Conservation (phyloP, 2,797 vertebrate genomes). For the Macropodus opercularis region DNA sequence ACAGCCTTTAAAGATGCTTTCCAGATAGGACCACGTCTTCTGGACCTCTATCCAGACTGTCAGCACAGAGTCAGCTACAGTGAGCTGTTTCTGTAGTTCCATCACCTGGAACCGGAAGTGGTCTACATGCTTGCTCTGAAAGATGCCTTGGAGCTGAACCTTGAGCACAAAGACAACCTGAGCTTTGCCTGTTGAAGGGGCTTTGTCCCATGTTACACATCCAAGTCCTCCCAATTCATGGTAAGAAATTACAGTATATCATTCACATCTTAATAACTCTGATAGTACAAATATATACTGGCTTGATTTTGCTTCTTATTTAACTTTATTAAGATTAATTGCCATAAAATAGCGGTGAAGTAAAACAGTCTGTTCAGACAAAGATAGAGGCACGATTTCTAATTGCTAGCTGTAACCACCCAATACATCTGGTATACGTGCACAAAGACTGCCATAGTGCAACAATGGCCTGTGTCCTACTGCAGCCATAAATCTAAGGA, state of each 20-base stretch:
- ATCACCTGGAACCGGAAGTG: conserved; percentile 83
- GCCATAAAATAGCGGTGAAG: conserved; percentile 42
- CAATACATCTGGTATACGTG: conserved; percentile 68
- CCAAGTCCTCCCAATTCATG: neutral
- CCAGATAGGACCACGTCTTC: conserved; percentile 77
- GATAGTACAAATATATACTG: neutral
- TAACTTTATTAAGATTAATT: conserved; percentile 40
- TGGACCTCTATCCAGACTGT: conserved; percentile 86
- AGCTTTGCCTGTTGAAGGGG: neutral
- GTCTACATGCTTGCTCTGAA: conserved; percentile 82
- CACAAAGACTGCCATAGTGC: conserved; percentile 68
- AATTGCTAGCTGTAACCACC: conserved; percentile 73
- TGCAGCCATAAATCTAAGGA: conserved; percentile 77
- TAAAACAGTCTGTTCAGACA: conserved; percentile 57
- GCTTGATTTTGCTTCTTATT: conserved; percentile 43
- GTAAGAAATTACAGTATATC: too few relatives aligned
- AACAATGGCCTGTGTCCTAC: conserved; percentile 73
- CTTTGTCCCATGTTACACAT: conserved; percentile 9
- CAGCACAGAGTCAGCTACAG: conserved; percentile 77
- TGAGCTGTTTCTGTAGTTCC: conserved; percentile 80
- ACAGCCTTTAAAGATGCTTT: conserved; percentile 85
- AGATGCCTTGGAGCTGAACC: conserved; percentile 84
- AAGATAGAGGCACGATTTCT: conserved; percentile 62
- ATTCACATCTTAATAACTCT: conserved; percentile 18
- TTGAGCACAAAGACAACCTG: conserved; percentile 49